phyloP scores from a whole-genome alignment of 1,140 invertebrate species.

The Drosophila dunni region DNA sequence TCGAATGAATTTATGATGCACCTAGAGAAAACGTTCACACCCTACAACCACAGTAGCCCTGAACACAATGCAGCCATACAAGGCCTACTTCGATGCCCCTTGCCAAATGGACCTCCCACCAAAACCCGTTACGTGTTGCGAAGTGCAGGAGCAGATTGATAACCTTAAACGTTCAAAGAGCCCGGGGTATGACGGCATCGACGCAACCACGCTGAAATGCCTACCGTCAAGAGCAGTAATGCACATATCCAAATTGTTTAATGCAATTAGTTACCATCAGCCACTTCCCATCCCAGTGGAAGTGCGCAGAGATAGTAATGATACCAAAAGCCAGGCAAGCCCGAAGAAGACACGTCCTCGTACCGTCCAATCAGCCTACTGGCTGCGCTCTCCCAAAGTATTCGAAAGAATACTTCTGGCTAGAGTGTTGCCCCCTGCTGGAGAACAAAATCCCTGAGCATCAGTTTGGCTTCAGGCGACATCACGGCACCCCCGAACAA shows the following conservation, averaged over 20 bases:
- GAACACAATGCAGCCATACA: background rate
- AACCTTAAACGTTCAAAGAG: constrained; percentile 2
- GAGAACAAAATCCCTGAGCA: constrained; percentile 1
- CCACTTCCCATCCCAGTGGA: constrained; percentile 24
- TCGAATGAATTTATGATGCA: constrained; percentile 2
- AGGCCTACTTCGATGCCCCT: constrained; percentile 3
- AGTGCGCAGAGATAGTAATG: constrained; percentile 17
- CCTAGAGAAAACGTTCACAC: background rate
- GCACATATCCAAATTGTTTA: no score
- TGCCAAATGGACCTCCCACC: constrained; percentile 30
- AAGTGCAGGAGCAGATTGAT: background rate
- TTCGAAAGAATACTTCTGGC: constrained; percentile 10
- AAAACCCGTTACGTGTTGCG: background rate
- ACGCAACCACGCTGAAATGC: no score
- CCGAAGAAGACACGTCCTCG: no score
- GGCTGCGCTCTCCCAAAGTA: constrained; percentile 15
- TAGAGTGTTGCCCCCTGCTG: constrained; percentile 1
- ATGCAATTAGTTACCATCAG: background rate
- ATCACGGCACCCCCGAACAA: background rate
- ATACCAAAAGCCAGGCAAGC: constrained; percentile 9
- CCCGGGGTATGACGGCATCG: constrained; percentile 24
- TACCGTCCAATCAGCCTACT: constrained; percentile 15
- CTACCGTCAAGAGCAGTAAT: background rate
- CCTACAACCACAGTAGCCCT: background rate
- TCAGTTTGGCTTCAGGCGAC: constrained; percentile 9